Base-by-base conservation (phyloP, 2,888 invertebrate species). In the Lumbricus terrestris region DNA sequence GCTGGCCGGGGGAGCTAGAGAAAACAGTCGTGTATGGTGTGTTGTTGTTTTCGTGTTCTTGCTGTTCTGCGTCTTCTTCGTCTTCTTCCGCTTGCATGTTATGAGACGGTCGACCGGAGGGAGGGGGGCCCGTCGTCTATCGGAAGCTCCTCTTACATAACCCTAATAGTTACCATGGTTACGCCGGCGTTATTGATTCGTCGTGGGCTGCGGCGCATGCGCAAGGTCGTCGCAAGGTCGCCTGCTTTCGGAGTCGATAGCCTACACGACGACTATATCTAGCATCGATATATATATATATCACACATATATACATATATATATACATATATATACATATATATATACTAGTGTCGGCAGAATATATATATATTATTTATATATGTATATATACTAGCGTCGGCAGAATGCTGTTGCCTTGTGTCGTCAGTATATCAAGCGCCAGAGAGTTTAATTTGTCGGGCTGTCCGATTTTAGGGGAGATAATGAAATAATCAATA, bases 131-230 rank as follows among this genome's bases (percentile, higher is more conserved):
- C 5, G 38, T 3, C 47, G 69, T 69, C 29, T 8, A 69, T 69
- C 29, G n/a, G 69, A 69, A 8, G 69, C 69, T 29, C n/a, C 69
- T 69, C 69, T 85, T 85, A 85, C 85, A 85, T 85, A 85, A 85
- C 85, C 85, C 35, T 34, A 85, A 37, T 35, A 20, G 85, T 85
- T 85, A 35, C 85, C 85, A 85, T 85, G 85, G 85, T 85, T 85
- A 85, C 85, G 34, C 69, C n/a, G 69, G 69, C n/a, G 69, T 69
- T 69, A 69, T 69, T 69, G 69, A 69, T 69, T 69, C 69, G n/a
- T 69, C 69, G 69, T n/a, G 69, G 69, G n/a, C 69, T 69, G 69
- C 13, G 69, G 69, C 69, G 69, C 69, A 69, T 69, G 29, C n/a
- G 69, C 69, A 69, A 69, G 69, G 69, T 69, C 69, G 69, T 69